A percentile compares a stretch with the other conserved stretches of the same genome.
These are phyloP conservation scores for Cryptoprocta ferox DNA, from an alignment of 2,797 vertebrate genomes.

Conservation along the genomic window DNA sequence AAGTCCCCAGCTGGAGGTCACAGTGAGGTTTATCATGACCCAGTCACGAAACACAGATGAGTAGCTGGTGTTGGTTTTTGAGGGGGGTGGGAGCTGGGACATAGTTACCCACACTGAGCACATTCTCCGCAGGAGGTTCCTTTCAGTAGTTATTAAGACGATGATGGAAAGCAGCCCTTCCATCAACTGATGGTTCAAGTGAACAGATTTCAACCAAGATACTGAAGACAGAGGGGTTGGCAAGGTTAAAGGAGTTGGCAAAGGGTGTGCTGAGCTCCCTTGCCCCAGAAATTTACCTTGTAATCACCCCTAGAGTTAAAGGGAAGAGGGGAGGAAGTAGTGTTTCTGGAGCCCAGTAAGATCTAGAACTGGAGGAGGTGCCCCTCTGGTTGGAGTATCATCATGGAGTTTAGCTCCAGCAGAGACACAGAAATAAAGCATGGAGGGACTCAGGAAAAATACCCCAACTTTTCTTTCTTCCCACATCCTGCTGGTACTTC, in stretches of 20 bases:
- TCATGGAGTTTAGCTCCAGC: too few species aligned
- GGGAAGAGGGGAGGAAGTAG: neutral
- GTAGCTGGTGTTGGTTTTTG: neutral
- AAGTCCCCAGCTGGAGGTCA: neutral
- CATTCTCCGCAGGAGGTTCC: neutral
- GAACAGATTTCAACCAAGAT: neutral
- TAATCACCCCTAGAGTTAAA: neutral
- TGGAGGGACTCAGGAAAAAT: neutral
- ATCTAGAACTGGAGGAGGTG: neutral
- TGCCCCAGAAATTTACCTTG: neutral
- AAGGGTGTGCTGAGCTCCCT: too few species aligned
- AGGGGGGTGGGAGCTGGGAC: neutral
- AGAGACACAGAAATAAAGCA: neutral
- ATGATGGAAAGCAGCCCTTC: neutral
- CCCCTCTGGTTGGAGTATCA: neutral
- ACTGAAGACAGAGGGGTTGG: neutral
- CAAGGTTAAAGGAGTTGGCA: too few species aligned
- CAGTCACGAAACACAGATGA: neutral
- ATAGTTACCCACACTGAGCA: neutral
- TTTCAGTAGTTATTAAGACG: rapidly evolving
- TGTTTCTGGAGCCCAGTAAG: neutral
- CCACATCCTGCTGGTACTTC: neutral
- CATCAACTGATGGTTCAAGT: neutral
- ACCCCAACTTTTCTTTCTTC: neutral
- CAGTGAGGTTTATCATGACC: rapidly evolving